phyloP scores from a whole-genome alignment of 2,113 vertebrate genomes.

The Aptenodytes forsteri region DNA sequence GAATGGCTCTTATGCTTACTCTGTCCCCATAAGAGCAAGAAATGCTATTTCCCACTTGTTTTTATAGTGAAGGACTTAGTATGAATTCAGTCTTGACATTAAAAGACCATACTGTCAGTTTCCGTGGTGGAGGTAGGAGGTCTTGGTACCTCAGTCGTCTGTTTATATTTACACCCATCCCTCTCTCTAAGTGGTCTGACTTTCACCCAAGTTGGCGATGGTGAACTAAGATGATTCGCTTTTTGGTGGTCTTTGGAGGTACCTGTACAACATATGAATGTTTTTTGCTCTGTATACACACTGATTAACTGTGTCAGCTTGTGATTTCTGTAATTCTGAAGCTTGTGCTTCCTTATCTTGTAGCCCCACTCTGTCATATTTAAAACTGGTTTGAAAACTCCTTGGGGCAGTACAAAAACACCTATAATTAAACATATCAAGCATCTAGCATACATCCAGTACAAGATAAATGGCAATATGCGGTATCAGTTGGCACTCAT shows the following conservation, averaged over 20 bases:
- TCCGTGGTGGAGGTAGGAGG: not conserved
- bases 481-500: not conserved
- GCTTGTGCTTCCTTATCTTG: not conserved
- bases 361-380: not conserved
- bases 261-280: not conserved
- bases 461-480: not conserved
- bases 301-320: not conserved
- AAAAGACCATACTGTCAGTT: not conserved
- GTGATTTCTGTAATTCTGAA: not conserved
- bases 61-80: not conserved
- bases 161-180: not conserved
- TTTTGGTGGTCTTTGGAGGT: not conserved
- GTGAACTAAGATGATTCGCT: not conserved
- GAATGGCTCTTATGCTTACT: not conserved
- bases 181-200: not conserved
- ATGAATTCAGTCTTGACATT: not conserved
- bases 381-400: not conserved
- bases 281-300: not conserved
- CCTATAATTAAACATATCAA: not conserved
- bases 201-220: not conserved
- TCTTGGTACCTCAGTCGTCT: not conserved
- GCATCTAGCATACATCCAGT: not conserved
- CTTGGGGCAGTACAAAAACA: not conserved
- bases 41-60: not conserved
- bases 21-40: not conserved